phyloP scores from a whole-genome alignment of 2,888 invertebrate genomes.

The Ochropacha duplaris region DNA sequence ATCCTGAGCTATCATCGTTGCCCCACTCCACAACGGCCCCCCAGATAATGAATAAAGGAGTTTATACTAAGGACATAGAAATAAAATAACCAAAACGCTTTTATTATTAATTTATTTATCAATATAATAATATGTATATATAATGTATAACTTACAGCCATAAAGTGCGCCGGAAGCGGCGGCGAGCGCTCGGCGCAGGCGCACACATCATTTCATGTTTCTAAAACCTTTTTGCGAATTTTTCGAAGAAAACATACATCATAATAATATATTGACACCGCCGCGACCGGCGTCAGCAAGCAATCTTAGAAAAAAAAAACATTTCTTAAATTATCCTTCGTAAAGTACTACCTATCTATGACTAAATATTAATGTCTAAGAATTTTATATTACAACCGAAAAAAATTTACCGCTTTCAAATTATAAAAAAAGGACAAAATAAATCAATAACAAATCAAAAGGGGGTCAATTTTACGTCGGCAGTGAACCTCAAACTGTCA shows the following conservation, averaged over 20 bases:
- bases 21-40: too few species aligned
- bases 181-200: slow-evolving; percentile 28
- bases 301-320: slow-evolving; percentile 56
- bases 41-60: neutral
- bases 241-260: slow-evolving; percentile 48
- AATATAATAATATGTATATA: slow-evolving; percentile 82
- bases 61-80: slow-evolving; percentile 19
- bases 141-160: slow-evolving; percentile 80
- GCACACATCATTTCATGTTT: slow-evolving; percentile 28
- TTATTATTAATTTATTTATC: slow-evolving; percentile 83
- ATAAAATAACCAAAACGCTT: slow-evolving; percentile 47
- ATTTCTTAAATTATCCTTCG: slow-evolving; percentile 51
- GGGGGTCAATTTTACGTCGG: neutral
- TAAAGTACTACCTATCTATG: slow-evolving; percentile 36
- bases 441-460: neutral
- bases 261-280: slow-evolving; percentile 17
- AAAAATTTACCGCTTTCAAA: slow-evolving; percentile 5
- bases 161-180: slow-evolving; percentile 37
- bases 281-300: slow-evolving; percentile 49
- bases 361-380: slow-evolving; percentile 35
- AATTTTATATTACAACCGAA: slow-evolving; percentile 27
- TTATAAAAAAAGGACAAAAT: slow-evolving; percentile 1
- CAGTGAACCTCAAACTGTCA: neutral
- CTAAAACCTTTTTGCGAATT: slow-evolving; percentile 21
- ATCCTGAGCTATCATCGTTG: too few species aligned